Base-by-base conservation (phyloP, 2,113 vertebrate species). In the Mola mola region DNA sequence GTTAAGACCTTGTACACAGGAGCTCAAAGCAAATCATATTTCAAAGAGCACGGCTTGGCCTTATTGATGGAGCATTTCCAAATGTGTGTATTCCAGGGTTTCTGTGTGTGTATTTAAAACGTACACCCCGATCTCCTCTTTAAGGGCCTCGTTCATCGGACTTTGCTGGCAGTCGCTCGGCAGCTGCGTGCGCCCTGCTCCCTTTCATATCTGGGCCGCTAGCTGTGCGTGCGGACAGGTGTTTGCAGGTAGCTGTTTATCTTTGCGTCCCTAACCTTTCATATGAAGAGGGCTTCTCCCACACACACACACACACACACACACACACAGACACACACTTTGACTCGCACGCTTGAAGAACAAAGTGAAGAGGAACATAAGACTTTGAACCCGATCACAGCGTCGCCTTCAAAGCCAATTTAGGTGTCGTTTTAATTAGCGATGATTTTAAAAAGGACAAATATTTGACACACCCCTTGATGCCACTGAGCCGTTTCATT, bases 21-120 rank as follows among this genome's bases (percentile, higher is more conserved):
- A 93, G 94, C 95, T 96, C 96, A 97, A 97, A 96, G 95, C 95
- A 95, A 96, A 98, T 98, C 94, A 93, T 94, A 94, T 98, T 95
- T 94, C 95, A 97, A 97, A 96, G 94, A 90, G 86, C 91, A 90
- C 85, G 84, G 81, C 61, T 69, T 73, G 70, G 72, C 49, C 78
- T 75, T 71, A 76, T 81, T 84, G 77, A 88, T 48, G 52, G 47
- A 56, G 56, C 81, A 65, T 81, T 77, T 79, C 73, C 72, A 59
- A 74, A 70, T 38, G 15, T 81, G 65, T 40, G 72, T 75, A 57
- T 75, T 8, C 68, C 20, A 22, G 17, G 6, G 5, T 48, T 28
- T 8, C n/a, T n/a, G 24, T 29, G 21, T 48, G 55, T 71, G 63
- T 70, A 48, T 63, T 33, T 55, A 20, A 66, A 66, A 72, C 24